Base-by-base conservation (phyloP, 2,113 vertebrate genomes). In the Brevimyrus niger region DNA sequence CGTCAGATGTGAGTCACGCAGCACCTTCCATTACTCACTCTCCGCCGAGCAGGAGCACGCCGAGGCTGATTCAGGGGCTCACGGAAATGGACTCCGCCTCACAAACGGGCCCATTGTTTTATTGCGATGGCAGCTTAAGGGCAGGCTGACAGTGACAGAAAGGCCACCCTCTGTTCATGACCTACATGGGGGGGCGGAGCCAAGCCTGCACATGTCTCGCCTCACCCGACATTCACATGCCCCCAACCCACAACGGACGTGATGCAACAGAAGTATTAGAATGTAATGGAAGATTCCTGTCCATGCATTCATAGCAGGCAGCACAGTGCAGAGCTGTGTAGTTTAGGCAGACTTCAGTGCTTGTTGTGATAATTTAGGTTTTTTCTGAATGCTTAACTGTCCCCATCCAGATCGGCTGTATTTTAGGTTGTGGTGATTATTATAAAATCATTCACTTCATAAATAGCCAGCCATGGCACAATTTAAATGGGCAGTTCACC, bases 1-100 rank as follows among this genome's bases (percentile, higher is more conserved):
- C 27, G n/a, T 58, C n/a, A 53, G 38, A 27, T 31, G 35, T 90
- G 86, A 87, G 35, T 90, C 89, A 89, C 35, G 4, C 8, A 35
- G 10, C 31, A 8, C 50, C 65, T 42, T 80, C 85, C 11, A 82
- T 87, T 90, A 90, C 44, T 89, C 86, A 90, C 69, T 87, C 86
- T 61, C 85, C 42, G 47, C 51, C 17, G 55, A 42, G 27, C 86
- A 55, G 46, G 13, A 35, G 47, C 69, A 44, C 35, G 53, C 61
- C 46, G 47, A 46, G 48, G 19, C 58, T 48, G 3, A 27, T 51
- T 76, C n/a, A 35, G 69, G 47, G 47, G 58, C 83, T 65, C 0
- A 23, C 31, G 21, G 13, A 27, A 87, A 61, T 35, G 51, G 85
- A 11, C 4, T n/a, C 65, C 23, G 38, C 65, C 65, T 44, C 44